Evolutionary conservation across 1,140 invertebrate genomes (phyloP), one percentile per base, ranked within the genome.

Genomic region (Drosophila ercepeae): DNA sequence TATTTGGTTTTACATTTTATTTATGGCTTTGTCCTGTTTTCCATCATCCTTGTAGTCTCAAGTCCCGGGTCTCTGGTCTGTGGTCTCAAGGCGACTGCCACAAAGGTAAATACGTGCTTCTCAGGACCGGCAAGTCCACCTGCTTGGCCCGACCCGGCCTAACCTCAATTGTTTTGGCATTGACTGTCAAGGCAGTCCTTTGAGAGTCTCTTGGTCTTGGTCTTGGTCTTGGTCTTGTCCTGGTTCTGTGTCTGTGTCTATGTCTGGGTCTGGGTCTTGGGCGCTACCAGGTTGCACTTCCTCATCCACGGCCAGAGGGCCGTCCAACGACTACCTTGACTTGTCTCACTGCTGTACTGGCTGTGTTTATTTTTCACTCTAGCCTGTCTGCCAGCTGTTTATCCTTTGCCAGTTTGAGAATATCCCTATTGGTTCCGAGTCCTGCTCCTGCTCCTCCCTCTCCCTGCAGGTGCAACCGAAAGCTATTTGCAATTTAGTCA

Each of bases 151-250:
- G 59, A 23, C 48, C 55, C n/a, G 39, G 75, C 50, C 75, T 55
- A 48, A 74, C 48, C 81, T 81, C 82, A 84, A 84, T 81, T 84
- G 71, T 73, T 81, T 60, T 84, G 82, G 60, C 81, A 84, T 84
- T 84, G 81, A 81, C 72, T 86, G 72, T 72, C 81, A 84, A 86
- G 81, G 76, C 65, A 50, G 58, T 57, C 55, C 57, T 57, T 63
- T 71, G 59, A 65, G 70, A 50, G 52, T 60, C 65, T 48, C 41
- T 61, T 13, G 46, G 32, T 72, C 69, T 60, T 49, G 75, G 54
- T 71, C 68, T 50, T 58, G 41, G 52, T 29, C 36, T 58, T 21
- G 14, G 49, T 72, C 69, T 60, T 49, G 58, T 52, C 53, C 75
- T 63, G 52, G 76, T 52, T 79, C 48, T 42, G 61, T 52, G 51